Evolutionary conservation across 2,888 invertebrate species (phyloP), one percentile per base, ranked within the genome.

Genomic region (Eupeodes luniger): DNA sequence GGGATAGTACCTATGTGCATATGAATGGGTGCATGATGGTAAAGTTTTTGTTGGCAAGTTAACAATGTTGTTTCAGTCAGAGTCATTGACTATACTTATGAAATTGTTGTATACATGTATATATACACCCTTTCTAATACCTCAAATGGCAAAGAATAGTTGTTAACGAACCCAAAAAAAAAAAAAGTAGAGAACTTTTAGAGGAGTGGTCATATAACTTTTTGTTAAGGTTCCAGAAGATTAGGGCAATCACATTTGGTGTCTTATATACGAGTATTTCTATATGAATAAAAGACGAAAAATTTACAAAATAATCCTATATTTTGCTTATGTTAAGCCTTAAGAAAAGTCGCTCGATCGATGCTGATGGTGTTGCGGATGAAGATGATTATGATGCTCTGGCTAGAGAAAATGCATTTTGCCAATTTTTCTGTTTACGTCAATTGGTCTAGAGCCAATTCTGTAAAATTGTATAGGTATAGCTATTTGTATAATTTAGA

Each of bases 381-480:
- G 67, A 27, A 27, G 27, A 27, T 27, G 27, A 27, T 27, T 19
- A 64, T n/a, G 67, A 27, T 36, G 74, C 19, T 34, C n/a, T 44
- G 49, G 36, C 19, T 72, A 49, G 44, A 49, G 72, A 72, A 74
- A 62, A 19, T 67, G 72, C 70, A 69, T 69, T 77, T 49, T 89
- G 90, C 90, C 89, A 90, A 90, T 81, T 85, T 81, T 85, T 40
- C 57, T 82, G 78, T 85, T 87, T 85, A 89, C 85, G 85, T 89
- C 89, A 87, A 83, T 90, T 90, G 90, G 90, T 83, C 40, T 62
- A 77, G 82, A 82, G 90, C 90, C 90, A 90, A 85, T 78, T 84
- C 40, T 27, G 0, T 16, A 80, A 77, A 76, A 66, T 76, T 61
- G 53, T 66, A 75, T 27, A 19, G 44, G n/a, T 59, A 47, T 14